phyloP scores from a whole-genome alignment of 2,888 invertebrate species.

The Monopis laevigella region DNA sequence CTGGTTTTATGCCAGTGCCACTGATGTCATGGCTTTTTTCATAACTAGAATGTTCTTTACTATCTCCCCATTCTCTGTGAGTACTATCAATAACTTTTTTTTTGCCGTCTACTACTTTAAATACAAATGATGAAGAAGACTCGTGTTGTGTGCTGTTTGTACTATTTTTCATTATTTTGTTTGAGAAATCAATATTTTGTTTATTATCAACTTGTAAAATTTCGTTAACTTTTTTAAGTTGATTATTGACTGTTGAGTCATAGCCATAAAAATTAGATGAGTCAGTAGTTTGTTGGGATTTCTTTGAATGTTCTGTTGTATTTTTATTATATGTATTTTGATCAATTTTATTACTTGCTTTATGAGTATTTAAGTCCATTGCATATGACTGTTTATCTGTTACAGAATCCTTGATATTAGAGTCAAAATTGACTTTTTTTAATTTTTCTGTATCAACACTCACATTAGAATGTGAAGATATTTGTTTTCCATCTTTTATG shows the following conservation, averaged over 20 bases:
- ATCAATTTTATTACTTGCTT: neutral
- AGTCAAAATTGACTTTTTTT: neutral
- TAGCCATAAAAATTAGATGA: constrained; percentile 58
- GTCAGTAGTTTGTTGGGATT: constrained; percentile 32
- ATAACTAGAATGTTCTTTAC: constrained; percentile 52
- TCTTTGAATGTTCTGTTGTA: neutral
- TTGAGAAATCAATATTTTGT: constrained; percentile 51
- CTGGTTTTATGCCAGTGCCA: constrained; percentile 65
- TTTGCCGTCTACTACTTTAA: constrained; percentile 72
- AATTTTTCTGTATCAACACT: constrained; percentile 41
- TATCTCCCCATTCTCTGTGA: constrained; percentile 68
- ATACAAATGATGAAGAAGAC: constrained; percentile 69
- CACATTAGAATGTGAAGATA: constrained; percentile 42
- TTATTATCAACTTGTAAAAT: constrained; percentile 46
- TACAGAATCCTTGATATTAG: neutral
- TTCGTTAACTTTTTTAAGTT: constrained; percentile 51
- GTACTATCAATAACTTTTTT: constrained; percentile 67
- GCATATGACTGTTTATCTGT: neutral
- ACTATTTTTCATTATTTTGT: constrained; percentile 62
- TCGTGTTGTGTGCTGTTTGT: constrained; percentile 69
- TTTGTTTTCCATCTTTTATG: constrained; percentile 50
- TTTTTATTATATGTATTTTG: neutral
- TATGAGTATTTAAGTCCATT: neutral
- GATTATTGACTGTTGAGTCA: constrained; percentile 50
- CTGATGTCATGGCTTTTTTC: constrained; percentile 63